Base-by-base conservation (phyloP, 1,140 invertebrate genomes). In the Papilio aristodemus region DNA sequence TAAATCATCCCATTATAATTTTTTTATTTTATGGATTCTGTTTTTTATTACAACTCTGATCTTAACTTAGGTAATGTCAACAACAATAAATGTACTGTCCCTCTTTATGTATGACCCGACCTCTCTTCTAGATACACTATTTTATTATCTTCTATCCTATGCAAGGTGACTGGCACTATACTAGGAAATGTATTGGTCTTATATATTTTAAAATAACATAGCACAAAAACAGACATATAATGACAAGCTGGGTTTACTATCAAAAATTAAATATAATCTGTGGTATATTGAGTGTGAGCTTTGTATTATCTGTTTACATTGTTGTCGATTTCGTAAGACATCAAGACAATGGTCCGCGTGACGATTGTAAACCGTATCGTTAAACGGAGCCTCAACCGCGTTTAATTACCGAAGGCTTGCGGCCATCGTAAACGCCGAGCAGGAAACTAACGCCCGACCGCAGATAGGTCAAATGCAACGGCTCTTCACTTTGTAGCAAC, bases 401-500 rank as follows among this genome's bases (percentile, higher is more conserved):
- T 83, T 90, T 90, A 90, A 90, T 90, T 88, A 81, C 87, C 67
- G 63, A 71, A 71, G 75, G 75, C 71, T 79, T 85, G 84, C 66
- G 83, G 83, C 76, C 67, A 54, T 80, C 76, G 78, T 90, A 90
- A 89, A 89, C 69, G 36, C 60, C 68, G 71, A 79, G 73, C 74
- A 82, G 85, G 86, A 84, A 83, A 87, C 84, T 87, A 79, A 85
- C 81, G 78, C 69, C 70, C 69, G 79, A 90, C 87, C 87, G 71
- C 87, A 90, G 84, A 74, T 84, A 74, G 83, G 83, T 86, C 78
- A 84, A 69, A 71, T 70, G 72, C 78, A 81, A 77, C 71, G 70
- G 67, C 68, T 68, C 73, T 22, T 64, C 39, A 68, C 71, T 74
- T 70, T 70, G 72, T 76, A 80, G 75, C 75, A 72, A 72, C 73